A percentile compares a stretch with the other conserved stretches of the same genome.
Conservation (phyloP, 2,113 vertebrate species). For the Phrynosoma blainvillii region DNA sequence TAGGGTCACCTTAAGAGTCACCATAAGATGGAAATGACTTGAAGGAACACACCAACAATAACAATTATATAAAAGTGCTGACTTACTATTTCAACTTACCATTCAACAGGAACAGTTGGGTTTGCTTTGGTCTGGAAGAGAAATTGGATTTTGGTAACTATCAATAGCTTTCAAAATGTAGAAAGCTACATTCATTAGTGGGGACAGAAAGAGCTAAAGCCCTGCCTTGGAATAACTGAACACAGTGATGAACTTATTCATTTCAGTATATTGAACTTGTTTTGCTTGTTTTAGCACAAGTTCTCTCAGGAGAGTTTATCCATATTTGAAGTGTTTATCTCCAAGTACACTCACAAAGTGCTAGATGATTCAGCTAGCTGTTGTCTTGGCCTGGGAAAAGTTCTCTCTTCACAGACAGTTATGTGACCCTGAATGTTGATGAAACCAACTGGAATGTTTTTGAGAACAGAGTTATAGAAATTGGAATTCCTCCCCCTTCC, state of each 20-base stretch:
- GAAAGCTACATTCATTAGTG: neutral
- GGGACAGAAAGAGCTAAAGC: neutral
- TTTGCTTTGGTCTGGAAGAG: too few relatives aligned
- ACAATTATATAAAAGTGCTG: too few relatives aligned
- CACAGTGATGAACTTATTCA: neutral
- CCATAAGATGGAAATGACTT: too few relatives aligned
- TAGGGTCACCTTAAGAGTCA: too few relatives aligned
- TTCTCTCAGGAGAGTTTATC: neutral
- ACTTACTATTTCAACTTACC: too few relatives aligned
- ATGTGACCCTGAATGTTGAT: neutral
- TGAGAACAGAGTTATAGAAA: neutral
- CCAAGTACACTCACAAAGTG: conserved; percentile 1
- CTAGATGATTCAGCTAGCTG: conserved; percentile 6
- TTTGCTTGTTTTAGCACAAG: conserved; percentile 4
- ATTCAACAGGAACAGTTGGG: too few relatives aligned
- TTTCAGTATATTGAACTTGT: conserved; percentile 2
- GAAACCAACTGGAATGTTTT: neutral
- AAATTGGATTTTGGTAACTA: too few relatives aligned
- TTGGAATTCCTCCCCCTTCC: neutral
- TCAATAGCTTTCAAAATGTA: neutral
- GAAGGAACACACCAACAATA: too few relatives aligned
- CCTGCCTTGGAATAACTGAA: neutral
- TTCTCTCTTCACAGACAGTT: neutral
- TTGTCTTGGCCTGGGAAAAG: neutral
- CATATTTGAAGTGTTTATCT: conserved; percentile 28